Percentiles rank a stretch among this genome's conserved stretches.
Conservation (phyloP, 2,113 vertebrate genomes). For the Irena cyanogastra region DNA sequence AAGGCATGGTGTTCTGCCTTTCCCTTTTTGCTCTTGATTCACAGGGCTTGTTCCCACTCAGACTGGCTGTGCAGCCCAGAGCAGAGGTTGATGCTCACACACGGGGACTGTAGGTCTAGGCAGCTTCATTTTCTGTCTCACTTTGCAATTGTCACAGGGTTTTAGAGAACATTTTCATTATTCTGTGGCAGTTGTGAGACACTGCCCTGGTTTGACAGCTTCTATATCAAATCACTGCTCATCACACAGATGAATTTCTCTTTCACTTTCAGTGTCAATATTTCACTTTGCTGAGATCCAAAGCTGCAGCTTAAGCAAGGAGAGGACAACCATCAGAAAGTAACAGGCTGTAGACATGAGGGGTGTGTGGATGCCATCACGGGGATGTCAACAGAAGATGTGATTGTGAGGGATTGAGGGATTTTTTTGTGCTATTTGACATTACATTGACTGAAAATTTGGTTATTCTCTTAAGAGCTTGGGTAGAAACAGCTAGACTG, state of each 20-base stretch:
- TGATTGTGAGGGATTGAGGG: not conserved
- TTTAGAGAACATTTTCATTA: not conserved
- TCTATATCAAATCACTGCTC: not conserved
- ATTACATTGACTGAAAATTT: not conserved
- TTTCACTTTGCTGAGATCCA: not conserved
- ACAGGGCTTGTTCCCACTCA: not conserved
- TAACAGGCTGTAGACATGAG: not conserved
- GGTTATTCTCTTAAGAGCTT: not conserved
- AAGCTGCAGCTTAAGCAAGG: not conserved
- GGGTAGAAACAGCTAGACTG: not conserved
- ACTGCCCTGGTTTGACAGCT: not conserved
- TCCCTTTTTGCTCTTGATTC: not conserved
- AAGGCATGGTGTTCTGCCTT: not conserved
- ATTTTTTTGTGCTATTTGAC: not conserved
- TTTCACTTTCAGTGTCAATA: not conserved
- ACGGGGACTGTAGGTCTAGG: not conserved
- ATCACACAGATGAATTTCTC: not conserved
- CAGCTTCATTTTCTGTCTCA: not conserved
- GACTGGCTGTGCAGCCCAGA: not conserved
- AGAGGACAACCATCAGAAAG: not conserved
- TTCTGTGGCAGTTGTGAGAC: not conserved
- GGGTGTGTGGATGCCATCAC: not conserved
- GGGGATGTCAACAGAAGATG: not conserved
- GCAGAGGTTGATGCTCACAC: not conserved
- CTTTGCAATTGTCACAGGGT: not conserved